phyloP scores from a whole-genome alignment of 2,888 invertebrate genomes.

The Leptogaster cylindrica region DNA sequence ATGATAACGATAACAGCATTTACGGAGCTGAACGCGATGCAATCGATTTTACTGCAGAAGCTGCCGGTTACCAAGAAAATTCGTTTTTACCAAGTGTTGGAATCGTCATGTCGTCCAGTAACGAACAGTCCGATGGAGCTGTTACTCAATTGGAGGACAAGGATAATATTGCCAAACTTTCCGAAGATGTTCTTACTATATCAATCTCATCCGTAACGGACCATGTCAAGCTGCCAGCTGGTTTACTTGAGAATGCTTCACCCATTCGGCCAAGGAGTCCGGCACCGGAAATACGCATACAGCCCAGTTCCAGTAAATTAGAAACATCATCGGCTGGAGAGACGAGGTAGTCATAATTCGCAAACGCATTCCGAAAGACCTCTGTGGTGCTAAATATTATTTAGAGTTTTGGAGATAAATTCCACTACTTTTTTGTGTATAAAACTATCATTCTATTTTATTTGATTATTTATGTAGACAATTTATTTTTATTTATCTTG shows the following conservation, averaged over 20 bases:
- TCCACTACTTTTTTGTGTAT: too few species aligned
- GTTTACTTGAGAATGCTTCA: conserved; percentile 58
- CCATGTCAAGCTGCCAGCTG: conserved; percentile 58
- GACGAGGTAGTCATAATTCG: too few species aligned
- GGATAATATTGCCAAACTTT: conserved; percentile 61
- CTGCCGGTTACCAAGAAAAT: conserved; percentile 61
- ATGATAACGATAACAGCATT: conserved; percentile 72
- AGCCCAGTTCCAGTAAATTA: conserved; percentile 52
- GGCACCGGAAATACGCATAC: conserved; percentile 66
- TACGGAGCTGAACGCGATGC: conserved; percentile 61
- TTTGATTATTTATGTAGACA: too few species aligned
- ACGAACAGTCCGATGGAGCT: conserved; percentile 45
- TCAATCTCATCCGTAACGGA: conserved; percentile 62
- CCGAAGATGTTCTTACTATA: conserved; percentile 59
- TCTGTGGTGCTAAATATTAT: too few species aligned
- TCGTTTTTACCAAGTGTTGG: conserved; percentile 71
- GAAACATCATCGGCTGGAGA: conserved; percentile 64
- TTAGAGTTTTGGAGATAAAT: too few species aligned
- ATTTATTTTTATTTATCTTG: too few species aligned
- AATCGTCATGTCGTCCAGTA: conserved; percentile 66
- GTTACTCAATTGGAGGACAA: conserved; percentile 60
- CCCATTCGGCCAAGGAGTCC: conserved; percentile 61
- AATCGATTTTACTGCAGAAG: conserved; percentile 50
- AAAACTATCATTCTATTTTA: too few species aligned
- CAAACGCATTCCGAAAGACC: too few species aligned